phyloP scores from a whole-genome alignment of 2,888 invertebrate species.

The Cataglyphis rosenhaueri region DNA sequence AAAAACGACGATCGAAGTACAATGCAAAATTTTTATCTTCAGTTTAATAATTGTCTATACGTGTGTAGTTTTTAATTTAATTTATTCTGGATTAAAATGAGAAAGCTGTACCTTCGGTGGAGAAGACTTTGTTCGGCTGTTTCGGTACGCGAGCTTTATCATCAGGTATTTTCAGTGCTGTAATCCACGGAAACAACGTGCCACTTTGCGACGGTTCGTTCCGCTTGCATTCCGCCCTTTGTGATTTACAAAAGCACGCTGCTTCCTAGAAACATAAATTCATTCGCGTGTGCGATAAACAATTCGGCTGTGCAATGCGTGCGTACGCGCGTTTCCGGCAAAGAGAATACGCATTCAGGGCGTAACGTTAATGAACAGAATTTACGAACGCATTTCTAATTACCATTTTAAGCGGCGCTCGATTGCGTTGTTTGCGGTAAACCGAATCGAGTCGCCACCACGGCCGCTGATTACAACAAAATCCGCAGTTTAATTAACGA shows the following conservation, averaged over 20 bases:
- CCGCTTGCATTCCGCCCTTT: constrained; percentile 51
- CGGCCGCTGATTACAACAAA: constrained; percentile 41
- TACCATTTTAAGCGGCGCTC: constrained; percentile 39
- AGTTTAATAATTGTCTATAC: background rate
- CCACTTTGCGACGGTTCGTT: constrained; percentile 35
- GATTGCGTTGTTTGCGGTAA: constrained; percentile 42
- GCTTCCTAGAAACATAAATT: constrained; percentile 56
- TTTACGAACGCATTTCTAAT: constrained; percentile 45
- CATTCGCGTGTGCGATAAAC: constrained; percentile 33
- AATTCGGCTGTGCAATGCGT: background rate
- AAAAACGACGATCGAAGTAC: background rate
- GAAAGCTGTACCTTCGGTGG: constrained; percentile 45
- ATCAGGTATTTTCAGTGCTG: constrained; percentile 38
- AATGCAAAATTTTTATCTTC: background rate
- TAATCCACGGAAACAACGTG: constrained; percentile 32
- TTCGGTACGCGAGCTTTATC: constrained; percentile 39
- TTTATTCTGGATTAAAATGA: constrained; percentile 18
- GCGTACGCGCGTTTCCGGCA: constrained; percentile 17
- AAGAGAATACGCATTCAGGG: background rate
- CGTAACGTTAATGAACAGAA: constrained; percentile 32
- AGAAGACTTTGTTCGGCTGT: constrained; percentile 46
- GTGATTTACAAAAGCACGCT: constrained; percentile 36
- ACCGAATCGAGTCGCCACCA: constrained; percentile 9
- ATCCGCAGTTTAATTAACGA: constrained; percentile 44
- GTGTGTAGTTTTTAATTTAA: constrained; percentile 20